These are phyloP conservation scores for Xenopus borealis DNA, from an alignment of 2,113 vertebrate species.

Conservation along the genomic window DNA sequence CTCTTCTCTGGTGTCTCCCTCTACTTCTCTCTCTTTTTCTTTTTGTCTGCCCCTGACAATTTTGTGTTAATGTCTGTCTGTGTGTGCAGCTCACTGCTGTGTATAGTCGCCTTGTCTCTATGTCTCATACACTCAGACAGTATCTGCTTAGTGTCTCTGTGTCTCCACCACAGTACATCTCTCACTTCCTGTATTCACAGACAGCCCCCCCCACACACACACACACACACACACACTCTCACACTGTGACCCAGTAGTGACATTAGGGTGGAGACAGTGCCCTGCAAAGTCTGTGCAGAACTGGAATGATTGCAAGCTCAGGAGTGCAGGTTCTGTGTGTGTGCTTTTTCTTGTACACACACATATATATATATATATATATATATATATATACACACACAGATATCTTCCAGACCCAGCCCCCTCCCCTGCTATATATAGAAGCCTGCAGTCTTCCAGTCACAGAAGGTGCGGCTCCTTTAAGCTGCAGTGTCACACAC, in stretches of 20 bases:
- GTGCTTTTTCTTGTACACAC: not conserved
- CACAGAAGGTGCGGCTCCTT: slow-evolving; percentile 15
- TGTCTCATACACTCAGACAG: no score
- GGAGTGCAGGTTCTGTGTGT: not conserved
- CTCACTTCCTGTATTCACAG: slow-evolving; percentile 16
- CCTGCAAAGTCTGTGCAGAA: no score
- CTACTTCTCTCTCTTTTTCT: not conserved
- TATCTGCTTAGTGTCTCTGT: slow-evolving; percentile 6
- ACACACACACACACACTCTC: not conserved
- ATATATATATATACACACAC: no score
- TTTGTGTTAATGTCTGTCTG: no score
- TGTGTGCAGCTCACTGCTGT: not conserved
- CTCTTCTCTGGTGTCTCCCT: no score
- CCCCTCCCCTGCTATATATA: slow-evolving; percentile 8
- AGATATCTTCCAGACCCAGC: not conserved
- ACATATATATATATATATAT: no score
- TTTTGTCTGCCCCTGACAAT: not conserved
- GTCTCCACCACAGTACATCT: slow-evolving; percentile 9
- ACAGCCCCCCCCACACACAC: not conserved
- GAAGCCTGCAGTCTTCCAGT: not conserved
- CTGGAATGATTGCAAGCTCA: not conserved
- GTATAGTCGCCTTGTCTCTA: not conserved
- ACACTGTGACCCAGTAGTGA: slow-evolving; percentile 5
- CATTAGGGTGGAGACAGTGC: not conserved
- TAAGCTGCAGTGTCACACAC: slow-evolving; percentile 32